Evolutionary conservation across 2,113 vertebrate genomes (phyloP).

Genomic region (Nematolebias whitei): DNA sequence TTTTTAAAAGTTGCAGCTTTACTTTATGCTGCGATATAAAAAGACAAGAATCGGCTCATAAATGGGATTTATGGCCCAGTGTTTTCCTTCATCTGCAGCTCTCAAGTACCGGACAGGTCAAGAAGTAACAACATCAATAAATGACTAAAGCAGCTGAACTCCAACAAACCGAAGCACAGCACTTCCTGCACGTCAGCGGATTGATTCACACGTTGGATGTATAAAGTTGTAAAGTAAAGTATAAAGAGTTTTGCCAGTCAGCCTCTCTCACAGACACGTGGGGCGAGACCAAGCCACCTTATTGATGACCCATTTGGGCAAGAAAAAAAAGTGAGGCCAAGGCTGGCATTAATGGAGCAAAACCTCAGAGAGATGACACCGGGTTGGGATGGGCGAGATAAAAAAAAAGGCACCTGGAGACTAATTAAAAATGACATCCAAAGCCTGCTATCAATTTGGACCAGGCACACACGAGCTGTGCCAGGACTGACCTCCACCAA

Average conservation of each 20-base stretch:
- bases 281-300: constrained; percentile 5
- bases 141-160: not conserved
- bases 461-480: constrained; percentile 1
- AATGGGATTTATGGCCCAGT: constrained; percentile 6
- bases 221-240: too few species aligned
- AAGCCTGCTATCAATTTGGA: constrained; percentile 68
- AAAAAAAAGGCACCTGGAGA: constrained; percentile 42
- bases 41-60: not conserved
- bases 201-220: not conserved
- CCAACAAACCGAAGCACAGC: too few species aligned
- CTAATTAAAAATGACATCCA: constrained; percentile 69
- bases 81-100: constrained; percentile 14
- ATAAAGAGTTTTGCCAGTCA: too few species aligned
- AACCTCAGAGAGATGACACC: constrained; percentile 23
- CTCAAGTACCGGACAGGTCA: constrained; percentile 5
- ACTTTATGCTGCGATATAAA: not conserved
- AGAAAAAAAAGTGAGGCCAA: constrained; percentile 45
- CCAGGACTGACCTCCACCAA: constrained; percentile 52
- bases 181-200: too few species aligned
- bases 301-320: constrained; percentile 45
- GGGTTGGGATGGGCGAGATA: not conserved
- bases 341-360: constrained; percentile 46
- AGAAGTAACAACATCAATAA: not conserved
- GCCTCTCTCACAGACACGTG: not conserved
- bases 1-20: not conserved